Evolutionary conservation across 1,140 invertebrate species (phyloP).

Genomic region (Bombyx mori): ASM3026992v2 NC_085132.1:6540501-6541000

Average conservation of each 20-base stretch:
- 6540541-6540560: background rate
- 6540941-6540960: no score
- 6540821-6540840: no score
- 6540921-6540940: no score
- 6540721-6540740: background rate
- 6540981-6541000: no score
- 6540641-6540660: constrained; percentile 16
- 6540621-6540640: constrained; percentile 15
- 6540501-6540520: constrained; percentile 8
- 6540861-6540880: no score
- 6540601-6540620: constrained; percentile 2
- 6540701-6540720: background rate
- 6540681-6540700: constrained; percentile 1
- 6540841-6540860: no score
- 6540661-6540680: constrained; percentile 7
- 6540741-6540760: background rate
- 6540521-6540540: constrained; percentile 8
- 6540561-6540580: constrained; percentile 9
- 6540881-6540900: no score
- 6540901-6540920: no score
- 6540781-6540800: no score
- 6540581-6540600: constrained; percentile 12
- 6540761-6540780: no score
- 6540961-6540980: no score
- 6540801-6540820: no score